These are phyloP conservation scores for Pholis gunnellus DNA, from an alignment of 2,113 vertebrate genomes.

Conservation along the genomic window DNA sequence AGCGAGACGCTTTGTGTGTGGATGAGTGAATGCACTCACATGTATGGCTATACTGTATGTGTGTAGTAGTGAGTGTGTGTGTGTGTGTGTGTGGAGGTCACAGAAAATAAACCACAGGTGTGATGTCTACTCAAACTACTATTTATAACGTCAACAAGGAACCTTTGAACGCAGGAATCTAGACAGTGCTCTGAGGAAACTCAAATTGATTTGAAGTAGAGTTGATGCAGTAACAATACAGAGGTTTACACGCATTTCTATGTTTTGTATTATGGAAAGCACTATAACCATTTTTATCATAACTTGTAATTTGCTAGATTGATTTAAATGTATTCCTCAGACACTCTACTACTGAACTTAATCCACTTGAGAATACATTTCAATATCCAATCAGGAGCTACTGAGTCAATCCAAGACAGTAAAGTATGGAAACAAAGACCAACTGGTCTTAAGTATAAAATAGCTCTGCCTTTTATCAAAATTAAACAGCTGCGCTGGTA, in stretches of 20 bases:
- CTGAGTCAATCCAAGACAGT: neutral
- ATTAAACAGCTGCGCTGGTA: neutral
- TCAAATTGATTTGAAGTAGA: too few species aligned
- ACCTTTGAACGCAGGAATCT: too few species aligned
- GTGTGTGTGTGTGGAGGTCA: neutral
- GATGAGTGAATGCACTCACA: neutral
- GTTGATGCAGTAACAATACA: neutral
- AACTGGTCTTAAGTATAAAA: neutral
- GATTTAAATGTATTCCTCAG: neutral
- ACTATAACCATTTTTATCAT: neutral
- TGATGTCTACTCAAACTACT: neutral
- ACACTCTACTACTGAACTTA: neutral
- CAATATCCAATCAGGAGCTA: neutral
- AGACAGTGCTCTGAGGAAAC: neutral
- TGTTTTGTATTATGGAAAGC: neutral
- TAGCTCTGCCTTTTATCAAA: neutral
- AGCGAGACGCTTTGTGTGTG: neutral
- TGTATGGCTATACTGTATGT: neutral
- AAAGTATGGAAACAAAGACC: neutral
- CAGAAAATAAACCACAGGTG: neutral
- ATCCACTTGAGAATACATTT: neutral
- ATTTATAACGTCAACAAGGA: neutral
- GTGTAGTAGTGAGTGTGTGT: neutral
- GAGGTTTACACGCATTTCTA: neutral
- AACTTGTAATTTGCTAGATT: neutral